Base-by-base conservation (phyloP, 2,113 vertebrate genomes). In the Hyperoodon ampullatus region DNA sequence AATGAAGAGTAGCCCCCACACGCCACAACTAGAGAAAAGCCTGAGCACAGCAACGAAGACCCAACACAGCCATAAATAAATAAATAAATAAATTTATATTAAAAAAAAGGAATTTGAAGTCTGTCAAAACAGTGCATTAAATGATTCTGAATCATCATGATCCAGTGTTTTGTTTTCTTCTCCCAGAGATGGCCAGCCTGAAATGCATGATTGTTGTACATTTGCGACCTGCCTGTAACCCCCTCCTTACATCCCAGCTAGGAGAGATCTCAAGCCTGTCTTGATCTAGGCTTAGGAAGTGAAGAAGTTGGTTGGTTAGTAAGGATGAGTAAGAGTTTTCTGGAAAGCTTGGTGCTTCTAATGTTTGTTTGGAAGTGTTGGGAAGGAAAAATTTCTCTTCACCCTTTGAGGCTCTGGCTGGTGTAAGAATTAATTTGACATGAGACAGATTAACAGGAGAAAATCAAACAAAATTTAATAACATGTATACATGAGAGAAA, bases 61-160 rank as follows among this genome's bases (percentile, higher is more conserved):
- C 15, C 53, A 53, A 53, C 53, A 2, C 53, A 53, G 53, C 53
- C 53, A 53, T 6, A 53, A 53, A 53, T 53, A 53, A 53, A 53
- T 53, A 53, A 53, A 53, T 53, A 16, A 53, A 47, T 47, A 47
- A 47, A 53, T 53, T 53, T 53, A 53, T 53, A 18, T 53, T 18
- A 0, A 18, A 53, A 53, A 53, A 53, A 53, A 53, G 53, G 53
- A 18, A 58, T 58, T 21, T 98, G 98, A 98, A 98, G 86, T 97
- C 98, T 98, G 98, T 99, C 98, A 98, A 98, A 99, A 98, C 98
- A 98, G 97, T 98, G 97, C 98, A 98, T 98, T 98, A 98, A 98
- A 98, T 97, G 97, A 98, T 98, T 98, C 95, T 94, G 93, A 98
- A 95, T 98, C 96, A 96, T 97, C 96, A 97, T 98, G 96, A 98